Evolutionary conservation across 2,113 vertebrate species (phyloP).

Genomic region (Condylura cristata): DNA sequence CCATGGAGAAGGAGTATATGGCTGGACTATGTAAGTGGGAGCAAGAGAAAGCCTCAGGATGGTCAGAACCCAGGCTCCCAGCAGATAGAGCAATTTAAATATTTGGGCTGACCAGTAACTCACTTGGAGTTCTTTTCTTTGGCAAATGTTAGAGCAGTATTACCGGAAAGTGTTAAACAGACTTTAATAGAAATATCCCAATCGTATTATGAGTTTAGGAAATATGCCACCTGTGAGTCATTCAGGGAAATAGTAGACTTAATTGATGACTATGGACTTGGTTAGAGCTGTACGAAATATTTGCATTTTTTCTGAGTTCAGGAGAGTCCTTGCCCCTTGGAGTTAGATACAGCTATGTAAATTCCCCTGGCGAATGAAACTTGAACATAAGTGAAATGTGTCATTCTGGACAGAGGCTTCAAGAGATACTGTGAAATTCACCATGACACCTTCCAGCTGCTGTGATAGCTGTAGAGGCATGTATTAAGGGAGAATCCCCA

Average conservation of each 20-base stretch:
- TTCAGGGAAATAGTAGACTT: background rate
- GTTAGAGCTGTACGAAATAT: background rate
- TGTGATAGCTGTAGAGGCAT: background rate
- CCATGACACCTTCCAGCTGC: background rate
- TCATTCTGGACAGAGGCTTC: background rate
- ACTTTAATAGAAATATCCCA: background rate
- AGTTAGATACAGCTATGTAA: background rate
- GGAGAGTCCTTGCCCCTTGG: background rate
- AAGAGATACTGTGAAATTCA: background rate
- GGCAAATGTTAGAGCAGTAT: background rate
- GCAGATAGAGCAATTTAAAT: background rate
- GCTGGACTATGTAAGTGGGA: background rate
- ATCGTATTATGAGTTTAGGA: background rate
- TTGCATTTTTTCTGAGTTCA: background rate
- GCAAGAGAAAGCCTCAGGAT: background rate
- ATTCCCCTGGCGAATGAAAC: background rate
- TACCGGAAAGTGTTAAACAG: background rate
- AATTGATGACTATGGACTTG: background rate
- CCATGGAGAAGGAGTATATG: background rate
- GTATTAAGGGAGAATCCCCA: background rate
- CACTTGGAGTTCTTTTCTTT: background rate
- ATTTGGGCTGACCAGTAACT: background rate
- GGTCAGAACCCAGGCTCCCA: background rate
- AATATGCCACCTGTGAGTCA: background rate
- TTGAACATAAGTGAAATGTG: background rate